Evolutionary conservation across 2,888 invertebrate species (phyloP), one percentile per base, ranked within the genome.

Genomic region (Bombylius discolor): DNA sequence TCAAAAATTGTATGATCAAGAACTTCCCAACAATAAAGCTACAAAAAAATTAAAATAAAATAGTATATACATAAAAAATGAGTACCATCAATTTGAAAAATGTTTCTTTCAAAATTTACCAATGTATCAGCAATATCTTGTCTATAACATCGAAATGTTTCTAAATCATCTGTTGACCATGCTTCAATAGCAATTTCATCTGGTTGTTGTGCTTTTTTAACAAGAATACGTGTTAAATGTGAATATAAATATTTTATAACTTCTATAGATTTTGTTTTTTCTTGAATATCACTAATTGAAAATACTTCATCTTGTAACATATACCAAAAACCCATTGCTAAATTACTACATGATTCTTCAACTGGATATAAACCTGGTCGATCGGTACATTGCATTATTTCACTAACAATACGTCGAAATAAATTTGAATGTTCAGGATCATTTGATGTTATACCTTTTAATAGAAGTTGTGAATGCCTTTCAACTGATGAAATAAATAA

Each of bases 241-340:
- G 85, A 81, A 73, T 91, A 95, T 60, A 92, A 79, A 0, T 89
- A 88, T 62, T 82, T 83, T 67, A 93, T 79, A 60, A 80, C 71
- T 52, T 78, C 74, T 64, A 69, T 68, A 56, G 70, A 70, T 56
- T 70, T 70, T 9, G 62, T 63, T 55, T 69, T 68, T 33, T 69
- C 65, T 49, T 71, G 68, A 32, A 66, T 66, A 31, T 64, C 62
- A 33, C 62, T 65, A 65, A 72, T 67, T 42, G 71, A 68, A 56
- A 72, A 68, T 6, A 72, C 70, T 64, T 72, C 72, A 58, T 72
- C 72, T 51, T 95, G 94, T 53, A 95, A 73, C 56, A 87, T 84
- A 70, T 90, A 95, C 95, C 95, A 95, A 72, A 94, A 91, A 5
- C 89, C 87, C 74, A 94, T 86, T 0, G 91, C 82, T 61, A 92